Percentiles rank a stretch among this genome's conserved stretches.
phyloP scores from a whole-genome alignment of 2,888 invertebrate genomes.

The Pseudanteris insignis region DNA sequence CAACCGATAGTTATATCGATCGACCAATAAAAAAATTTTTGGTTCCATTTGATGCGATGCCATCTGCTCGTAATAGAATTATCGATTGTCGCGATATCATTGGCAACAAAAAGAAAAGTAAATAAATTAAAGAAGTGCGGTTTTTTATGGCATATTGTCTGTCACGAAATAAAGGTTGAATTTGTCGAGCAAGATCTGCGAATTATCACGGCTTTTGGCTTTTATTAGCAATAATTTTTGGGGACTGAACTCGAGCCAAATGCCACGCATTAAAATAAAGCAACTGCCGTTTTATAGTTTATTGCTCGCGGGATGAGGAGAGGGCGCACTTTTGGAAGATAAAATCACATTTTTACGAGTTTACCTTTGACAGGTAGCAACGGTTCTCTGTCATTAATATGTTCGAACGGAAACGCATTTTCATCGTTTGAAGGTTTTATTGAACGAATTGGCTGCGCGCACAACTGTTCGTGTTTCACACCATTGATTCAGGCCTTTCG shows the following conservation, averaged over 20 bases:
- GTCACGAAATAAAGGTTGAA: background rate
- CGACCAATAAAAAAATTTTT: too few species aligned
- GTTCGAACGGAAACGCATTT: slow-evolving; percentile 28
- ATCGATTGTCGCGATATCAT: background rate
- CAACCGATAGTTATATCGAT: too few species aligned
- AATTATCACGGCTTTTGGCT: slow-evolving; percentile 12
- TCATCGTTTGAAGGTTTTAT: slow-evolving; percentile 23
- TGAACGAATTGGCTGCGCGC: slow-evolving; percentile 14
- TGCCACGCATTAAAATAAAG: slow-evolving; percentile 22
- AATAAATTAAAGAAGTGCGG: slow-evolving; percentile 6
- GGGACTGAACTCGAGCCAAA: slow-evolving; percentile 10
- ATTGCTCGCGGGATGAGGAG: slow-evolving; percentile 18
- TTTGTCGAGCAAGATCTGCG: slow-evolving; percentile 11
- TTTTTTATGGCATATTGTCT: background rate
- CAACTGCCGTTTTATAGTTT: slow-evolving; percentile 31
- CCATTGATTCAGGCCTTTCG: slow-evolving; percentile 1
- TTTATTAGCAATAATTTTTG: slow-evolving; percentile 31
- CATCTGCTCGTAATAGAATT: too few species aligned
- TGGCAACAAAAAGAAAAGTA: background rate
- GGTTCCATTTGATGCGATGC: too few species aligned
- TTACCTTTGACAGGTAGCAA: slow-evolving; percentile 33
- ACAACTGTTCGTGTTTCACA: slow-evolving; percentile 31
- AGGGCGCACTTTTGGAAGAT: slow-evolving; percentile 29
- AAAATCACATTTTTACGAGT: slow-evolving; percentile 39
- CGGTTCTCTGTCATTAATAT: slow-evolving; percentile 30